Base-by-base conservation (phyloP, 2,797 vertebrate genomes). In the Champsocephalus esox region DNA sequence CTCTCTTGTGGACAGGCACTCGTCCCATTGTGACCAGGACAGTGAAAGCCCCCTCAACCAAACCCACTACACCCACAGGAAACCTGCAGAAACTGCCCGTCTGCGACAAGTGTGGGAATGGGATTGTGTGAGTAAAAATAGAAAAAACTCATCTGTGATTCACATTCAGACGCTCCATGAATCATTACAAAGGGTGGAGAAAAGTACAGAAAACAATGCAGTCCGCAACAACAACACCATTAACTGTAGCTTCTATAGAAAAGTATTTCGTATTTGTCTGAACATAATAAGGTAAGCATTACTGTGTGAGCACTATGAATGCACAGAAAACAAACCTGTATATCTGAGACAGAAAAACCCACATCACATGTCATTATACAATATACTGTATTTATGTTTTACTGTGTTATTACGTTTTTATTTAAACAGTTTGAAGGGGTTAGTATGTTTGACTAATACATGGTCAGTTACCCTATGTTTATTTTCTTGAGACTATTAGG, bases 101-200 rank as follows among this genome's bases (percentile, higher is more conserved):
- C 82, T 99, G 98, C 49, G 97, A 99, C 94, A 98, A 97, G 82
- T 99, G 98, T 86, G 97, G 97, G 49, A 98, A 95, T 51, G 98
- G 98, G 81, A 99, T 99, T 62, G 93, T 99, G 98, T 99, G 93
- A 95, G 98, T 97, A 75, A 61, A 77, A 79, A 82, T 66, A 88
- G 55, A 70, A 24, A 66, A 9, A 14, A 77, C 58, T 80, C 81
- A 78, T 71, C 62, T 79, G 78, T 9, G 50, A 57, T 77, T 89
- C 38, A 66, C 70, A 78, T 86, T 75, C 21, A 75, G 66, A 54
- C 4, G 4, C 7, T 32, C 0, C 28, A 4, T 49, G 28, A 46
- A 46, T 62, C 51, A 44, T 12, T 43, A 52, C 34, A 63, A 44
- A 70, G 19, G n/a, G 6, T n/a, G 48, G 44, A 59, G 24, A 56